Evolutionary conservation across 2,888 invertebrate genomes (phyloP).

Genomic region (Merodon equestris): DNA sequence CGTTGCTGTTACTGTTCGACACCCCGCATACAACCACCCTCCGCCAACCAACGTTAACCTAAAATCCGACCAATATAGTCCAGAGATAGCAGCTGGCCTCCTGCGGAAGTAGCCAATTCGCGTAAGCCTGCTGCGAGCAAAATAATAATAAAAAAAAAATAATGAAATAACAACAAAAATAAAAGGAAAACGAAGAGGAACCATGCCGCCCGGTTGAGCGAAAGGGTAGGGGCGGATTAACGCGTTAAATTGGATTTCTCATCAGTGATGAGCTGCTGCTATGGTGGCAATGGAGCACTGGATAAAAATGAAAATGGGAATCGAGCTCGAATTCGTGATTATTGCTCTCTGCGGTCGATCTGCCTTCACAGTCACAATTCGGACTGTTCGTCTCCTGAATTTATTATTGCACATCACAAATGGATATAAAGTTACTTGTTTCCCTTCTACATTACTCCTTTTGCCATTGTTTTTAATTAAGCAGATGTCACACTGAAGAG

Average conservation of each 20-base stretch:
- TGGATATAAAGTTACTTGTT: no score
- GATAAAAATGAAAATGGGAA: neutral
- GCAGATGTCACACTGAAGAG: slow-evolving; percentile 22
- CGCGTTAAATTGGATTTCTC: slow-evolving; percentile 68
- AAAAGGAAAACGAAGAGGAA: neutral
- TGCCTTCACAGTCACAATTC: slow-evolving; percentile 15
- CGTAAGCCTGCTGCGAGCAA: slow-evolving; percentile 10
- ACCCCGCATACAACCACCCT: neutral
- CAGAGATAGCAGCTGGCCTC: slow-evolving; percentile 55
- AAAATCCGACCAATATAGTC: slow-evolving; percentile 25
- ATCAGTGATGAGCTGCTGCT: slow-evolving; percentile 53
- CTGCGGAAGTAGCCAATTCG: slow-evolving; percentile 69
- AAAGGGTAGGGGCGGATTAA: slow-evolving; percentile 62
- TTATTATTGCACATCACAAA: no score
- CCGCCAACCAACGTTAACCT: slow-evolving; percentile 23
- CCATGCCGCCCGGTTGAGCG: neutral
- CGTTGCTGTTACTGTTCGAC: no score
- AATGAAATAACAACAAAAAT: slow-evolving; percentile 10
- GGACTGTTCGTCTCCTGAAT: neutral
- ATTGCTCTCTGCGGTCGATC: slow-evolving; percentile 61
- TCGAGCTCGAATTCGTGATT: slow-evolving; percentile 55
- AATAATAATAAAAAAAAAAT: slow-evolving; percentile 35
- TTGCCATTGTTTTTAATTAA: slow-evolving; percentile 20
- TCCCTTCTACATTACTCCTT: neutral
- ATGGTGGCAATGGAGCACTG: neutral